Evolutionary conservation across 1,140 invertebrate species (phyloP), one percentile per base, ranked within the genome.

Genomic region (Diuraphis noxia): DNA sequence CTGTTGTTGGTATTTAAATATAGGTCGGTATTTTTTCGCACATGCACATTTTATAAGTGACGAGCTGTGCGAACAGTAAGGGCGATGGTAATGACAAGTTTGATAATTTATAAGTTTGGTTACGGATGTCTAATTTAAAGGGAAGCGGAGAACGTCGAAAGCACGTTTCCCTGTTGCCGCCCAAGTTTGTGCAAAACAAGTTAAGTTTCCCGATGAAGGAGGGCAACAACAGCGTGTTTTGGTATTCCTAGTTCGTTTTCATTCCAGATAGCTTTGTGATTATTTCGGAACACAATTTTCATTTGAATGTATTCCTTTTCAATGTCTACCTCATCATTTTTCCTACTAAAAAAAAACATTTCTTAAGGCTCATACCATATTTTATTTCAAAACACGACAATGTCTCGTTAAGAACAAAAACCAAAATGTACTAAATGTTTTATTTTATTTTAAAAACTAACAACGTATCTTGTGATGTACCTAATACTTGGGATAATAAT

Each of bases 101-200:
- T 90, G 63, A 79, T 90, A 90, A 79, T 79, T 90, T 41, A 90
- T 90, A 90, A 90, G 88, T 90, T 77, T 43, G 40, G 63, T 81
- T 90, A 90, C 88, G 56, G 88, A 90, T 79, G 88, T 90, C 63
- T 77, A 79, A 90, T 90, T 90, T 90, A 90, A 72, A 88, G 30
- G 41, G 43, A 79, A n/a, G 34, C 38, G 72, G n/a, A 36, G 88
- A 25, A 90, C 56, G 63, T 77, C 88, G 88, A 43, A 49, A 79
- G 88, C 88, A 77, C 88, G 88, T 90, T 79, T 72, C n/a, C 56
- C 21, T 34, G 88, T 36, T 19, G n/a, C 63, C 63, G 72, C 63
- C 52, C 88, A 90, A 90, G 88, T 90, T 90, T 90, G 41, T 43
- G 38, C 41, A 49, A 90, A 90, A 90, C 88, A 90, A 90, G 88